Percentiles rank a stretch among this genome's conserved stretches.
Conservation (phyloP, 2,113 vertebrate species). For the Carlito syrichta region DNA sequence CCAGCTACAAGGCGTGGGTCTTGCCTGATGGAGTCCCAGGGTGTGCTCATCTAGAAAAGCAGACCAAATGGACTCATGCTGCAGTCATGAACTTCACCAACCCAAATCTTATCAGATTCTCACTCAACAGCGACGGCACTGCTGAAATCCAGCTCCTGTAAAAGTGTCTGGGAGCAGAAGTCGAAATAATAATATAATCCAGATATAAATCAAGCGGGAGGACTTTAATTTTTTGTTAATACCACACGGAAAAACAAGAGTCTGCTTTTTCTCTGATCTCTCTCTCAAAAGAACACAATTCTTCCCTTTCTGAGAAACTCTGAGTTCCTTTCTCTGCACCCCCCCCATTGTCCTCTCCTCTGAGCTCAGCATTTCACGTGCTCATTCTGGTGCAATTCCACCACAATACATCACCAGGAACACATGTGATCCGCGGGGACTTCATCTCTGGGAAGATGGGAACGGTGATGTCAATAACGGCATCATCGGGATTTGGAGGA, state of each 20-base stretch:
- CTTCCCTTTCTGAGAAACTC: slow-evolving; percentile 45
- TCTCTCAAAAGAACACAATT: slow-evolving; percentile 24
- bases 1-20: background rate
- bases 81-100: background rate
- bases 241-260: background rate
- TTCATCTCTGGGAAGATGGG: slow-evolving; percentile 54
- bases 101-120: background rate
- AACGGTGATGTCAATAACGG: slow-evolving; percentile 47
- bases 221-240: background rate
- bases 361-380: slow-evolving; percentile 45
- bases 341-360: background rate
- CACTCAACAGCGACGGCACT: background rate
- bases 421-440: slow-evolving; percentile 47
- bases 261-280: background rate
- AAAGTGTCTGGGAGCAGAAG: slow-evolving; percentile 20
- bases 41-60: background rate
- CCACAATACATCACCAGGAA: slow-evolving; percentile 58
- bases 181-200: background rate
- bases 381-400: slow-evolving; percentile 57
- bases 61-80: background rate
- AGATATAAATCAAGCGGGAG: background rate
- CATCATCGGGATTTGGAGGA: slow-evolving; percentile 42
- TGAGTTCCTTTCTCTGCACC: slow-evolving; percentile 40
- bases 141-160: background rate
- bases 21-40: background rate